Evolutionary conservation across 2,888 invertebrate species (phyloP), one percentile per base, ranked within the genome.

Genomic region (Arctia plantaginis): DNA sequence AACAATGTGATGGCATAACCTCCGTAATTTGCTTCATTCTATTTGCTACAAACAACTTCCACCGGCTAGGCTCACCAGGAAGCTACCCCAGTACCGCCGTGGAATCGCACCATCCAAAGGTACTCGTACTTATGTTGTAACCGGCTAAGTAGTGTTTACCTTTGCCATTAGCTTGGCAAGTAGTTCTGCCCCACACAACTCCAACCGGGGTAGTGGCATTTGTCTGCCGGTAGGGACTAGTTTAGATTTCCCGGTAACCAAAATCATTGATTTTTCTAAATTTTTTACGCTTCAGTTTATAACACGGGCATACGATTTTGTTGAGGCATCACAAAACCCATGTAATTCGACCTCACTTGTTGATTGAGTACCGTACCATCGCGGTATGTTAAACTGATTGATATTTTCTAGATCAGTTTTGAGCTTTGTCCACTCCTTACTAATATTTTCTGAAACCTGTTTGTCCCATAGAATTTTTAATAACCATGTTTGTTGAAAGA

Each of bases 11-110:
- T n/a, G 59, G 69, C 18, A 59, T 39, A 18, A 69, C 33, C 20
- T 69, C 55, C 6, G 39, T 35, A 23, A 51, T 39, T 39, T 66
- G 73, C 33, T 35, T 64, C 7, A 72, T 72, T 68, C 76, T 71
- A 41, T 78, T 72, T 1, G 78, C 30, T 23, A 78, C 78, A 44
- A 76, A 78, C 0, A 72, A 51, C 15, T 70, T 78, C 73, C 78
- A 76, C 3, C 65, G 47, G 2, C 27, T 27, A 7, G 72, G 71
- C 6, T 78, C 70, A 10, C 78, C 72, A 12, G 71, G 35, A 0
- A 74, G n/a, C 74, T 71, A 74, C 7, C 62, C 65, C 15, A 75
- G 39, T 3, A 69, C 74, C 13, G 39, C 69, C 27, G n/a, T 69
- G 12, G 75, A 75, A 33, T 75, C 75, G 6, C 47, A 23, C 68